Evolutionary conservation across 2,113 vertebrate species (phyloP), one percentile per base, ranked within the genome.

Genomic region (Glaucidium brasilianum): DNA sequence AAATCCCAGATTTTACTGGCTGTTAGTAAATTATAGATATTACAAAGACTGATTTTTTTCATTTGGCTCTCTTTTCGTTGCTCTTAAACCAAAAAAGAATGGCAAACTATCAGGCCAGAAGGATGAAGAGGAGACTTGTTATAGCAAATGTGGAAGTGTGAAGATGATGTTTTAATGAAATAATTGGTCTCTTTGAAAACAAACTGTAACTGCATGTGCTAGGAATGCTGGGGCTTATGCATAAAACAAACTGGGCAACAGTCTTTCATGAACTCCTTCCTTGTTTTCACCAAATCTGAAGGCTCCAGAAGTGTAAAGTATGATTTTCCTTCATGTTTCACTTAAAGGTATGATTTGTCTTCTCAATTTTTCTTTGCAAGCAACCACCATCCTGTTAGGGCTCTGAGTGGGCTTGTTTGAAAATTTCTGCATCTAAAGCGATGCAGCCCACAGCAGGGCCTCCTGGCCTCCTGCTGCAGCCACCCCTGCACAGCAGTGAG

Each of bases 111-210:
- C 73, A 76, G 68, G 32, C 58, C 18, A 76, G 67, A 88, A 90
- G 74, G 66, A 92, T 93, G 41, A 91, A 77, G 63, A 60, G 45
- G 50, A 91, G 45, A 56, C 71, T 85, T 85, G n/a, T 55, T 92
- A 85, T 2, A 86, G 92, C 75, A 88, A 62, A 89, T 64, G n/a
- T 69, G 41, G 37, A 88, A 94, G 79, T 79, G 90, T 83, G 75
- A 93, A 90, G 78, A 37, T 85, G 88, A 90, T 92, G 79, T 80
- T 94, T 79, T 94, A 85, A 88, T 97, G 85, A 94, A 90, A 69
- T 94, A 90, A 94, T 92, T 88, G 72, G 72, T 86, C 37, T 92
- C 84, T 95, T 83, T 93, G 92, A 92, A 96, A 93, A 86, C 14
- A 77, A 77, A 78, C 90, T 80, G 20, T 62, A 92, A 25, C 59